Evolutionary conservation across 53 echinoderm and acorn worm species (phyloP), one percentile per base, ranked within the genome.

Genomic region (Pentamera pediparva): DNA sequence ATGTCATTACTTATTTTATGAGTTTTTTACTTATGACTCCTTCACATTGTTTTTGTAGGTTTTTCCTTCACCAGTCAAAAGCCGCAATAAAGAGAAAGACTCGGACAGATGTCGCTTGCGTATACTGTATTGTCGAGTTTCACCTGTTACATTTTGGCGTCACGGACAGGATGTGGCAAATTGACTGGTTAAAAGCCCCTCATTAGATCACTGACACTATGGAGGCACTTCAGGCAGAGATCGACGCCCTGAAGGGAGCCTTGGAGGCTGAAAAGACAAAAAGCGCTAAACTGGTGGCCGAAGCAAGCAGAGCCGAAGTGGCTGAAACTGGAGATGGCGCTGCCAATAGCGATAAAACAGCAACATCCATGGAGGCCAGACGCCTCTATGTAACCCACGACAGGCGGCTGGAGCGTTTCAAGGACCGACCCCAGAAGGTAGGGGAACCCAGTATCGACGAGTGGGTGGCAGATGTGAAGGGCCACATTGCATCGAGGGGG

Each of bases 131-230:
- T n/a, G n/a, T n/a, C n/a, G n/a, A n/a, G n/a, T 56, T 56, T 4
- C 56, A 56, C 56, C 56, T 56, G 56, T 56, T 24, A 56, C 56
- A 56, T 9, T 56, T 56, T 56, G 56, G 56, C 56, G 56, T 20
- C 24, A 20, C 56, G 56, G 24, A 20, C 56, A 56, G 56, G 56
- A 12, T 56, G 56, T 56, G 56, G 24, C 53, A 56, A 56, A 10
- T 28, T 2, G 26, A 27, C 11, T 22, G 22, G 12, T 3, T n/a
- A n/a, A n/a, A 22, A 4, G 3, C 56, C 56, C 56, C 56, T 56
- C 56, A n/a, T n/a, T n/a, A n/a, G n/a, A n/a, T n/a, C n/a, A n/a
- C n/a, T n/a, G n/a, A n/a, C n/a, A 18, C 10, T 6, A 56, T 56
- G 56, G 56, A 56, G 24, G 26, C 4, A 20, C 56, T 56, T 6